Base-by-base conservation (phyloP, 64 coral and sea anemone species). In the Stichodactyla helianthus region DNA sequence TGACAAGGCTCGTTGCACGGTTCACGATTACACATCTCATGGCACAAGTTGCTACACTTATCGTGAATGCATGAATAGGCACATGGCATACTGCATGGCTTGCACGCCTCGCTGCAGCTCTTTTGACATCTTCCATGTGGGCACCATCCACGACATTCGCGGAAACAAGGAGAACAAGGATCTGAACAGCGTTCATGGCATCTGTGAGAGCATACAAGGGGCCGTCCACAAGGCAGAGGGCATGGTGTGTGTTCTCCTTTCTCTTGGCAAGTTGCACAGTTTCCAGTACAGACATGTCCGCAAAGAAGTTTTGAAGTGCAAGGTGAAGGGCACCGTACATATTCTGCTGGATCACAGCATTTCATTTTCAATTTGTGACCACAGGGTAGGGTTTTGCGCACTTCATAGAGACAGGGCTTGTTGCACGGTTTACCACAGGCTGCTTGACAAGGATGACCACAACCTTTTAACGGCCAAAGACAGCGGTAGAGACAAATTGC, bases 1-100 rank as follows among this genome's bases (percentile, higher is more conserved):
- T 68, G 55, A 27, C 91, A 93, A 5, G 86, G 87, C 53, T 53
- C 76, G 54, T 93, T 81, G 56, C 88, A 93, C 23, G 20, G 55
- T 53, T 78, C 35, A 51, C 88, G 84, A 54, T 86, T 58, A 20
- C 88, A 93, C 56, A 53, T 68, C 58, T 93, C 92, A 52, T 59
- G 51, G 28, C 92, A 93, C 1, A 89, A 71, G 51, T 93, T 93
- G 62, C 89, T 93, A 54, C 88, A 93, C 83, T 87, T 83, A 76
- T 82, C 51, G 63, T 93, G 92, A 77, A 82, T 82, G 26, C 92
- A 89, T 16, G 74, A 82, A 77, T 44, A 93, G 4, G 84, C 88
- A 51, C 92, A 93, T 12, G 92, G 92, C 13, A 54, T n/a, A 1
- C 10, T 27, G 55, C 92, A 93, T 44, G 92, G 84, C 16, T 44